These are phyloP conservation scores for Pteromalus puparum DNA, from an alignment of 1,140 invertebrate species.

Conservation along the genomic window DNA sequence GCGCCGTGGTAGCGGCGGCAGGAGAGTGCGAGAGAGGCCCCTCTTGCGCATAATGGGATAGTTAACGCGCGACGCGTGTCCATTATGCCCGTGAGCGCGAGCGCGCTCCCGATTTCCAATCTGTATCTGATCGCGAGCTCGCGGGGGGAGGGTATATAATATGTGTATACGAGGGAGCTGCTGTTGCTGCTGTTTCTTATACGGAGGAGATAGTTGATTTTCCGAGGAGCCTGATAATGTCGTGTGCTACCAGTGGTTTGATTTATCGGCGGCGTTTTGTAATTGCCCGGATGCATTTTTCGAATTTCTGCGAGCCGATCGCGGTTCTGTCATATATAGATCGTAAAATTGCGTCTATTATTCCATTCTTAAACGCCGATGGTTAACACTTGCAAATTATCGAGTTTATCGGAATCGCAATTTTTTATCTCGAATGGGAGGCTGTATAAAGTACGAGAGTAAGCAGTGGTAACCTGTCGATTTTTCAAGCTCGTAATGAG, in stretches of 20 bases:
- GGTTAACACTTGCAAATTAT: not conserved
- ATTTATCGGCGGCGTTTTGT: not conserved
- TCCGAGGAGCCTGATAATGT: not conserved
- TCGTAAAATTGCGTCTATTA: not conserved
- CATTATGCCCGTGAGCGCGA: constrained; percentile 7
- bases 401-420: not conserved
- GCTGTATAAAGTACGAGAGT: no score
- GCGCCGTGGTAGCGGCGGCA: not conserved
- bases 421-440: no score
- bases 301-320: not conserved
- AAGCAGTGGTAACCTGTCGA: no score
- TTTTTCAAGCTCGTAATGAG: not conserved
- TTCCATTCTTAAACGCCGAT: no score
- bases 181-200: not conserved
- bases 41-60: constrained; percentile 38
- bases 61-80: constrained; percentile 38
- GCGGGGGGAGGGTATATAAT: not conserved
- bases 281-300: not conserved
- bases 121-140: constrained; percentile 5
- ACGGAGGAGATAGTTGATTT: not conserved
- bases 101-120: not conserved
- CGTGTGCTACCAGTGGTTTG: not conserved
- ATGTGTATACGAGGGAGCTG: not conserved
- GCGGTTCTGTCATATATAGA: not conserved
- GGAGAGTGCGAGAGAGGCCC: not conserved